A percentile compares a stretch with the other conserved stretches of the same genome.
Evolutionary conservation across 1,140 invertebrate species (phyloP).

Genomic region (Hesperophylax magnus): DNA sequence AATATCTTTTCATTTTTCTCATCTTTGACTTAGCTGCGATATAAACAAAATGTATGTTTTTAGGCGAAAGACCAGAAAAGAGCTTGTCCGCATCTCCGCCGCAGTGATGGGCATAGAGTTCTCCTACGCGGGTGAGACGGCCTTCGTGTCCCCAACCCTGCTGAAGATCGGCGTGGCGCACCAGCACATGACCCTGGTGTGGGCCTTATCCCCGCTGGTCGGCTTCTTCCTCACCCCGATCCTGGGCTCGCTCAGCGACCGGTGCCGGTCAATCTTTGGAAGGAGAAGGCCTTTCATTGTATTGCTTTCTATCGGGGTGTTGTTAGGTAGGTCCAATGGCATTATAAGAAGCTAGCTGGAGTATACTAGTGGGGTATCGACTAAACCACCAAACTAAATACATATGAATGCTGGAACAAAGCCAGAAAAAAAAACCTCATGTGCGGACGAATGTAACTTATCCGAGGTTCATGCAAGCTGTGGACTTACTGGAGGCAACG

Average conservation of each 20-base stretch:
- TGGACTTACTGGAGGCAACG: too few species aligned
- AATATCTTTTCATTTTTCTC: not conserved
- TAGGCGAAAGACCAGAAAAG: conserved; percentile 85
- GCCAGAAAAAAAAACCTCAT: too few species aligned
- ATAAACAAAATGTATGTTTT: not conserved
- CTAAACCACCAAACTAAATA: too few species aligned
- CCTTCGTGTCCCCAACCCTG: conserved; percentile 95
- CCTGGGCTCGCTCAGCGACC: conserved; percentile 92
- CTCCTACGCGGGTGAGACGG: conserved; percentile 96
- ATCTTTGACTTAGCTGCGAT: not conserved
- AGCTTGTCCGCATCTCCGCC: conserved; percentile 90
- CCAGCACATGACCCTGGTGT: conserved; percentile 94
- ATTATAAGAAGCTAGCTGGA: too few species aligned
- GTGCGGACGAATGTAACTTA: too few species aligned
- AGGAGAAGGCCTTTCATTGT: conserved; percentile 93
- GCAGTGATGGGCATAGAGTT: conserved; percentile 98
- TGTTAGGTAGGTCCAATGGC: conserved; percentile 82
- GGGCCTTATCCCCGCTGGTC: conserved; percentile 92
- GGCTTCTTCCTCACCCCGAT: conserved; percentile 96
- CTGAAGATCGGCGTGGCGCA: conserved; percentile 93
- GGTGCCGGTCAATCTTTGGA: conserved; percentile 85
- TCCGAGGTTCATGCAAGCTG: too few species aligned
- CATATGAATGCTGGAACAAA: too few species aligned
- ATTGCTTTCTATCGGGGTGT: conserved; percentile 88
- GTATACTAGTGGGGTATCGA: too few species aligned